Evolutionary conservation across 2,797 vertebrate species (phyloP).

Genomic region (Pseudochromis fuscus): DNA sequence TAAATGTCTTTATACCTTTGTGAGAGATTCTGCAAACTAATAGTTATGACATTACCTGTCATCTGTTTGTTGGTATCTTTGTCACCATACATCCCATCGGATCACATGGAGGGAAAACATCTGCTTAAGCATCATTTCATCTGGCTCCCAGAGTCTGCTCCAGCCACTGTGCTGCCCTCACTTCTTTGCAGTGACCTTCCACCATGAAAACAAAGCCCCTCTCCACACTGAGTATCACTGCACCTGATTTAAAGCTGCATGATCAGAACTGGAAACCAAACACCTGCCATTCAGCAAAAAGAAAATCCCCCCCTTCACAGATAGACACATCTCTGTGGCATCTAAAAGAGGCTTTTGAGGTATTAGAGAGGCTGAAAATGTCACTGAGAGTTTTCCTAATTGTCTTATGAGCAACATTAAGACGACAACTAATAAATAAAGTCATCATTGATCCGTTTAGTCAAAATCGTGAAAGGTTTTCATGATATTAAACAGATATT

Average conservation of each 20-base stretch:
- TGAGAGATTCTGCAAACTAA: not conserved
- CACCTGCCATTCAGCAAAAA: conserved; percentile 75
- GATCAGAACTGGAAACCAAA: conserved; percentile 76
- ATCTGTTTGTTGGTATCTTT: conserved; percentile 1
- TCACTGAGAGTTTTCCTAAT: conserved; percentile 16
- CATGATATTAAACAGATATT: too few relatives aligned
- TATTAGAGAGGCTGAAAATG: conserved; percentile 18
- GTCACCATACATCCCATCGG: not conserved
- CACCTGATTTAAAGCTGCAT: conserved; percentile 72
- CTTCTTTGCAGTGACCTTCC: conserved; percentile 72
- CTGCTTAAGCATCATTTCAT: conserved; percentile 17
- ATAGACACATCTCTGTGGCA: conserved; percentile 26
- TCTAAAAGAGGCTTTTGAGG: conserved; percentile 29
- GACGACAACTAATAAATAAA: not conserved
- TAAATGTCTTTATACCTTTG: not conserved
- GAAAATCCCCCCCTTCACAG: conserved; percentile 48
- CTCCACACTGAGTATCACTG: conserved; percentile 59
- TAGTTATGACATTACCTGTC: too few relatives aligned
- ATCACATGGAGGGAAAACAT: conserved; percentile 17
- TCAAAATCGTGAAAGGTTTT: too few relatives aligned
- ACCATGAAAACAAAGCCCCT: conserved; percentile 45
- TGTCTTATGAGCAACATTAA: conserved; percentile 2
- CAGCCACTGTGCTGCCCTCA: conserved; percentile 37
- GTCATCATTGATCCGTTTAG: not conserved
- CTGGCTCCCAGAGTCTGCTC: conserved; percentile 35